Evolutionary conservation across 1,140 invertebrate species (phyloP).

Genomic region (Copidosoma floridanum): DNA sequence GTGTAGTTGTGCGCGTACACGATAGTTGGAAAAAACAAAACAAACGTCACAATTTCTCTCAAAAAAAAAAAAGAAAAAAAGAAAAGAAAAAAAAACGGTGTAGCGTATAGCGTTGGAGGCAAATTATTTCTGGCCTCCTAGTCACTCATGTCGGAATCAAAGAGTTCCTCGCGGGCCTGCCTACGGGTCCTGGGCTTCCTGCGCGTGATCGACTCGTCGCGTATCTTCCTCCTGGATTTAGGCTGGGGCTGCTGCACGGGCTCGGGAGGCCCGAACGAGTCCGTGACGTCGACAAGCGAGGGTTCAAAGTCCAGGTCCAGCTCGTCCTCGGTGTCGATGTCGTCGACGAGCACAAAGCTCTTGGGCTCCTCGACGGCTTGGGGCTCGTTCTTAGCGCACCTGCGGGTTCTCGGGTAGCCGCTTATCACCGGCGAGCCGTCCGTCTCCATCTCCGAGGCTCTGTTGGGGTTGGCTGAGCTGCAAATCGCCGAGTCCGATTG

Average conservation of each 20-base stretch:
- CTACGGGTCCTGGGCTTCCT: constrained; percentile 20
- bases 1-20: constrained; percentile 10
- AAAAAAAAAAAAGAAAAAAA: too few relatives aligned
- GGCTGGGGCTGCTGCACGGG: constrained; percentile 36
- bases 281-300: constrained; percentile 15
- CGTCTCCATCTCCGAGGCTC: constrained; percentile 23
- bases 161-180: constrained; percentile 10
- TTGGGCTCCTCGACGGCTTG: background rate
- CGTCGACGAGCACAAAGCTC: background rate
- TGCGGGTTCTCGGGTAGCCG: background rate
- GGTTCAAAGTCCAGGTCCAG: background rate
- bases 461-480: constrained; percentile 48
- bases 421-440: background rate
- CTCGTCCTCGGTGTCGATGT: constrained; percentile 18
- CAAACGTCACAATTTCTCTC: background rate
- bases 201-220: background rate
- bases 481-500: constrained; percentile 53
- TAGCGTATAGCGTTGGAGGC: too few relatives aligned
- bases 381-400: constrained; percentile 27
- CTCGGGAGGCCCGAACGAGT: constrained; percentile 8
- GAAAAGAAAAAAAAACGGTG: too few relatives aligned
- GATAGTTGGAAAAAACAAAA: constrained; percentile 1
- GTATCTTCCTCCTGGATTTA: constrained; percentile 16
- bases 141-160: constrained; percentile 35
- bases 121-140: too few relatives aligned